Evolutionary conservation across 2,113 vertebrate genomes (phyloP), one percentile per base, ranked within the genome.

Genomic region (Hyperoodon ampullatus): DNA sequence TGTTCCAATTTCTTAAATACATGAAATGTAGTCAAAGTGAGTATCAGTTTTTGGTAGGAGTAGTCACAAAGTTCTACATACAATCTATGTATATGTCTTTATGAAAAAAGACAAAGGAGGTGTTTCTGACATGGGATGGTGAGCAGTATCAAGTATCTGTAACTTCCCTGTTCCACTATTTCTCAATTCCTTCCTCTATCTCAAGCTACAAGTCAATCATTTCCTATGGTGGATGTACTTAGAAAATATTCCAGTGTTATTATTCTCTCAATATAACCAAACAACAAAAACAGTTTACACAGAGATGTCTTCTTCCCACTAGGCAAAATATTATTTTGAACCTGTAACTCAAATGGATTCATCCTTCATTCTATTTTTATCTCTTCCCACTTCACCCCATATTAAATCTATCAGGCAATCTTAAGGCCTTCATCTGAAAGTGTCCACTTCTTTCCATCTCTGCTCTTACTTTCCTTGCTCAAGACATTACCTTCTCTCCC

Each of bases 331-430:
- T 66, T 65, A 1, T 66, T 83, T n/a, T 80, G 58, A 12, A 65
- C 14, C 15, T 5, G 35, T 58, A 58, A 53, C 10, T 63, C 33
- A 86, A 66, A 53, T 30, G 8, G 10, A 42, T 90, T 97, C 0
- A 60, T 53, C 18, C 24, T 89, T 82, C 42, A 33, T 88, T 80
- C 12, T 42, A 15, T 23, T 30, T 53, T 30, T 61, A 12, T 75
- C 1, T 26, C 30, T 50, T 6, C 2, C 28, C 3, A 14, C 1
- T 30, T 81, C 10, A 89, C 3, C 5, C 24, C 4, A 8, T 50
- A 86, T 70, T 71, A 77, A 71, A 24, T 97, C n/a, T 35, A 83
- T 35, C 24, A 87, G 30, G 19, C 60, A 68, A 65, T 55, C 8
- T 61, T 93, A 78, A n/a, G 9, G 6, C 2, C 33, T 78, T 70